These are phyloP conservation scores for Suricata suricatta DNA, from an alignment of 2,113 vertebrate genomes.

Conservation along the genomic window DNA sequence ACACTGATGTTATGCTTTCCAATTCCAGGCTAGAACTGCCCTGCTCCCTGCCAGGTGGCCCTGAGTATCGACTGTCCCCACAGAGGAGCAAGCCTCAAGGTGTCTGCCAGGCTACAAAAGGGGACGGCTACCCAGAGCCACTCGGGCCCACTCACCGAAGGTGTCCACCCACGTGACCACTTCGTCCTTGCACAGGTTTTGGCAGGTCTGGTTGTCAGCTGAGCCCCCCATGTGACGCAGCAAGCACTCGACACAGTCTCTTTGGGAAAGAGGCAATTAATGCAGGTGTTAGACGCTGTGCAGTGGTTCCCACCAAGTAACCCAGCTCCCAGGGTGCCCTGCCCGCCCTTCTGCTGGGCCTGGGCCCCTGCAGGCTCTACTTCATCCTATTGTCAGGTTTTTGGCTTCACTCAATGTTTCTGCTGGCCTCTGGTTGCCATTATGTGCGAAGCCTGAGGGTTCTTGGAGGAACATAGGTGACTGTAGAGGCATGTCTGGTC, in stretches of 20 bases:
- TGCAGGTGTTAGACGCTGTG: not conserved
- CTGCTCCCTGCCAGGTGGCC: not conserved
- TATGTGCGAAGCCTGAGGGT: not conserved
- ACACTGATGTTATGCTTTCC: not conserved
- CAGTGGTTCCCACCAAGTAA: accelerated
- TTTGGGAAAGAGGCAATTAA: conserved; percentile 77
- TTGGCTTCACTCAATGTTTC: not conserved
- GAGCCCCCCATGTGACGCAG: conserved; percentile 90
- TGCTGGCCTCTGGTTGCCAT: not conserved
- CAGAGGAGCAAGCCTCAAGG: not conserved
- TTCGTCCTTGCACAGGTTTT: conserved; percentile 94
- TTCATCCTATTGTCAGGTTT: not conserved
- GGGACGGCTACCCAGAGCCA: not conserved
- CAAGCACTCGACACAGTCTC: conserved; percentile 96
- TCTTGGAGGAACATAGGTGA: not conserved
- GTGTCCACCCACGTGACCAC: conserved; percentile 91
- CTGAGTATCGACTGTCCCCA: not conserved
- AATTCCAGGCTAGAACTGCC: not conserved
- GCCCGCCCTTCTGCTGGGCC: not conserved
- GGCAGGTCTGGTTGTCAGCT: conserved; percentile 96
- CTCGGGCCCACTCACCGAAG: conserved; percentile 87
- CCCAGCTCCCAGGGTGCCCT: not conserved
- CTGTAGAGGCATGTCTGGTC: not conserved
- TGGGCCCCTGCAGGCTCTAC: not conserved
- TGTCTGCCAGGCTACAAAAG: not conserved